Evolutionary conservation across 2,888 invertebrate species (phyloP), one percentile per base, ranked within the genome.

Genomic region (Punctoribates punctum): DNA sequence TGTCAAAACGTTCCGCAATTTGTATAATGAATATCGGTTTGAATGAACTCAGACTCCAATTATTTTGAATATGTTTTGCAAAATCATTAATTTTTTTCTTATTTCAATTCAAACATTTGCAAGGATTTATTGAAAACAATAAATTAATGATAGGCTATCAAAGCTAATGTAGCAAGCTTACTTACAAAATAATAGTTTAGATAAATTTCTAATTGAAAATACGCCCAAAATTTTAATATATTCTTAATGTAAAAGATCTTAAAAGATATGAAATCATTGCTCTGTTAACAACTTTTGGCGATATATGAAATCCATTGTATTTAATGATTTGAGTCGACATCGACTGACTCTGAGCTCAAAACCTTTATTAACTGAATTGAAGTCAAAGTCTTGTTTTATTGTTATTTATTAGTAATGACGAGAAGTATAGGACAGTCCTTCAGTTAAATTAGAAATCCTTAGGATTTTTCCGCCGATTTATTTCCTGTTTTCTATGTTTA

Each of bases 141-240:
- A 51, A 51, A 5, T n/a, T 51, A 51, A 51, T n/a, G 51, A 51
- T 20, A 48, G 17, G 48, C 13, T 11, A 48, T n/a, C n/a, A n/a
- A n/a, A n/a, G n/a, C n/a, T n/a, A n/a, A n/a, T n/a, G n/a, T n/a
- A n/a, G n/a, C n/a, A n/a, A n/a, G n/a, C n/a, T n/a, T n/a, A n/a
- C 4, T 51, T 51, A 42, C 11, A 11, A 11, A 42, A 42, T 42
- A 42, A 42, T 5, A 42, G 42, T 42, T 13, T 8, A 42, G 20
- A 51, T 51, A 5, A 51, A 17, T 51, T 51, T 51, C 48, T 25
- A 57, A 57, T 57, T 25, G 57, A 57, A 57, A 57, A 57, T 25
- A 57, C 57, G 57, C 57, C 57, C 57, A 57, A 57, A 57, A 57
- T 25, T 57, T 57, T 25, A 57, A 23, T n/a, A n/a, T n/a, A 6